These are phyloP conservation scores for Mus spretus DNA, from an alignment of 2,797 vertebrate species.

Conservation along the genomic window DNA sequence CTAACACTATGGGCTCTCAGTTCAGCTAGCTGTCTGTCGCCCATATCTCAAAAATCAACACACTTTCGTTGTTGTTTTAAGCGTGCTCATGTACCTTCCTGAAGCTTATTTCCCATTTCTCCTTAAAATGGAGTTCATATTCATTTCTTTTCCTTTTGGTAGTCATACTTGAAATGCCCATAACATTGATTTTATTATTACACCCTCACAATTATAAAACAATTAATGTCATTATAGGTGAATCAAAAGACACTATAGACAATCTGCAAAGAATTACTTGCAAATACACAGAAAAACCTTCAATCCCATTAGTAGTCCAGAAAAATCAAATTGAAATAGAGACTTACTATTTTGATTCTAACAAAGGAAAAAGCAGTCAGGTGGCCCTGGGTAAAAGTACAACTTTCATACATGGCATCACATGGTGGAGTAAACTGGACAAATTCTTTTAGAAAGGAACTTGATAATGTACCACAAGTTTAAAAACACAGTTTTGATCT, in stretches of 20 bases:
- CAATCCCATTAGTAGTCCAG: background rate
- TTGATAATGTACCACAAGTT: conserved; percentile 18
- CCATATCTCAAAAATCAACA: conserved; percentile 5
- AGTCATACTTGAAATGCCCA: conserved; percentile 33
- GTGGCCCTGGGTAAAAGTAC: background rate
- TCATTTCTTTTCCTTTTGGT: conserved; percentile 23
- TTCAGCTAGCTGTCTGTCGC: background rate
- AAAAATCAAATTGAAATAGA: conserved; percentile 23
- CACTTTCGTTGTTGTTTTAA: background rate
- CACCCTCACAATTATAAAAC: background rate
- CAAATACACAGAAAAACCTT: conserved; percentile 43
- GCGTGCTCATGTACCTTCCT: background rate
- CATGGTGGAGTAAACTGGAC: background rate
- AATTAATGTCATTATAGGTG: background rate
- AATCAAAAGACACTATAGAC: conserved; percentile 12
- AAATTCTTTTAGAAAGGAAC: conserved; percentile 37
- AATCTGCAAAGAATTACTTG: conserved; percentile 30
- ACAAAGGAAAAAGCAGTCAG: background rate
- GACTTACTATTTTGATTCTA: conserved; percentile 30
- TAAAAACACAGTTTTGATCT: conserved; percentile 21
- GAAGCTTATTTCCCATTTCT: conserved; percentile 39
- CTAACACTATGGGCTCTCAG: conserved; percentile 36
- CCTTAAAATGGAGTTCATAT: background rate
- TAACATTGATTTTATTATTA: conserved; percentile 31
- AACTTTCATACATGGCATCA: background rate